phyloP scores from a whole-genome alignment of 2,888 invertebrate species.

The Apamea anceps region DNA sequence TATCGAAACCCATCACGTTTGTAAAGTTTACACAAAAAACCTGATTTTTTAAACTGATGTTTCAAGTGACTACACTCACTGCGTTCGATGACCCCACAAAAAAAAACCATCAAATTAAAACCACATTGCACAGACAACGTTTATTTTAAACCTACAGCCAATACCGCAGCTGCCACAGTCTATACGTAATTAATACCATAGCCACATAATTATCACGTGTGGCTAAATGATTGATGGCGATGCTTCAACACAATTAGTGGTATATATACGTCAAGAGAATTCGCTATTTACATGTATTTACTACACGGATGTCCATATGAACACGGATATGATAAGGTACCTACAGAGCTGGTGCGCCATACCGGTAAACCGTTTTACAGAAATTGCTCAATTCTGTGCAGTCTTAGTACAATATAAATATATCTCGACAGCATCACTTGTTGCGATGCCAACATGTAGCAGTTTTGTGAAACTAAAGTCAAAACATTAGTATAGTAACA shows the following conservation, averaged over 20 bases:
- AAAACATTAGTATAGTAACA: background rate
- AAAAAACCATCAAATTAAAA: background rate
- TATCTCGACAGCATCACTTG: no score
- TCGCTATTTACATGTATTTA: slow-evolving; percentile 30
- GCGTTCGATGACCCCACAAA: no score
- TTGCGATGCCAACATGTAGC: no score
- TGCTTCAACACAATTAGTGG: slow-evolving; percentile 40
- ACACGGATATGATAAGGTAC: slow-evolving; percentile 17
- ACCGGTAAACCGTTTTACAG: no score
- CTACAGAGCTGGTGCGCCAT: background rate
- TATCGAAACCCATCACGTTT: no score
- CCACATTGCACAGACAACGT: slow-evolving; percentile 36
- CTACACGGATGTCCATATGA: slow-evolving; percentile 38
- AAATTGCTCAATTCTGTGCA: background rate
- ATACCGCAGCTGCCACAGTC: slow-evolving; percentile 28
- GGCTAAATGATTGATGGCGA: slow-evolving; percentile 57
- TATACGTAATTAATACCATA: slow-evolving; percentile 49
- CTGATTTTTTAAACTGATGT: no score
- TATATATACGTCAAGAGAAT: slow-evolving; percentile 32
- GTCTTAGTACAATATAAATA: background rate
- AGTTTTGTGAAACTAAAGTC: no score
- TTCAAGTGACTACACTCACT: no score
- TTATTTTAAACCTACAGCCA: slow-evolving; percentile 38
- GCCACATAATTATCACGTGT: slow-evolving; percentile 53
- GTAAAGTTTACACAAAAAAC: no score